Base-by-base conservation (phyloP, 2,888 invertebrate genomes). In the Hypsopygia costalis region DNA sequence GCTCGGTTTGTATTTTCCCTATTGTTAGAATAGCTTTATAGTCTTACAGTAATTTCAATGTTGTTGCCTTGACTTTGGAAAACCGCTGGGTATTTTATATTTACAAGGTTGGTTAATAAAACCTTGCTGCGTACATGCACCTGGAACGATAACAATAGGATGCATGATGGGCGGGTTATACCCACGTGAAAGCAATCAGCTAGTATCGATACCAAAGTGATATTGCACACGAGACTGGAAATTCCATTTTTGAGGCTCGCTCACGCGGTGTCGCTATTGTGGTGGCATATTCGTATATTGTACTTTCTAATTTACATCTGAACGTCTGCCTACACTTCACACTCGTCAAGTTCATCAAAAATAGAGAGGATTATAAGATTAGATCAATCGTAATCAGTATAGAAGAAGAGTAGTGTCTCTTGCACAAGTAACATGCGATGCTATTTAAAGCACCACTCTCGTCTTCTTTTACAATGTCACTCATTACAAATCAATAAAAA, bases 171-270 rank as follows among this genome's bases (percentile, higher is more conserved):
- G 20, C 7, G 41, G 81, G 77, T 69, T 71, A 71, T 65, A 59
- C 79, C 78, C 69, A 56, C 62, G 79, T 69, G 81, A 81, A 81
- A 81, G 81, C 70, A 52, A 54, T 61, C 52, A 30, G 29, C 8
- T 7, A 2, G n/a, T n/a, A 7, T 20, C 8, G 20, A 30, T 11
- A 20, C 5, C 28, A n/a, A n/a, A n/a, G n/a, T n/a, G n/a, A n/a
- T n/a, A n/a, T n/a, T n/a, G n/a, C n/a, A 9, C 21, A 21, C 4
- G 8, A 29, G 16, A 10, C 11, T 22, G 36, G 36, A 20, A 29
- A 30, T 37, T 10, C 31, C 31, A 21, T 1, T 10, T n/a, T 11
- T n/a, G 6, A 9, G 25, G n/a, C 25, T 25, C 25, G 9, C n/a
- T 25, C 11, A 16, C 34, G 27, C 27, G 5, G 12, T 1, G 10